Evolutionary conservation across 2,888 invertebrate genomes (phyloP).

Genomic region (Andrena camellia): DNA sequence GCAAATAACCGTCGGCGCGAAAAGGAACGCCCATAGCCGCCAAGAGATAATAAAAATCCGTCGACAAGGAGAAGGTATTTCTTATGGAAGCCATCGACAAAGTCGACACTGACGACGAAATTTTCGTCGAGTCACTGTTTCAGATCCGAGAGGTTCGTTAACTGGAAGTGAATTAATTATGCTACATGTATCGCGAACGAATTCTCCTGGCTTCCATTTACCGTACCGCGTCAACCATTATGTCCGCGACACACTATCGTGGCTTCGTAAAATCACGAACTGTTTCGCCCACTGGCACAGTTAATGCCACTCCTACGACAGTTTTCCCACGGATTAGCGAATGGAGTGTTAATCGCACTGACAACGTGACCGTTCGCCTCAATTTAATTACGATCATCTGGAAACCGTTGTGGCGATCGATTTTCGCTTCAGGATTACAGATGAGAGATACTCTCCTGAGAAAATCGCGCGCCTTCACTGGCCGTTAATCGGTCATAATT

Average conservation of each 20-base stretch:
- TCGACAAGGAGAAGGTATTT: too few relatives aligned
- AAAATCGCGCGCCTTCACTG: background rate
- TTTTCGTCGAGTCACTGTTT: background rate
- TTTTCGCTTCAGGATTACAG: background rate
- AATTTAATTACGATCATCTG: constrained; percentile 13
- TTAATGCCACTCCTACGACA: background rate
- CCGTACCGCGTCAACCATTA: background rate
- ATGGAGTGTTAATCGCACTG: constrained; percentile 36
- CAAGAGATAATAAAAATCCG: too few relatives aligned
- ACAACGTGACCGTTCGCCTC: constrained; percentile 12
- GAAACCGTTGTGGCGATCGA: constrained; percentile 14
- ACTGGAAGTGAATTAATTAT: constrained; percentile 33
- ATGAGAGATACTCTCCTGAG: background rate
- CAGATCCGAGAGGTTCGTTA: constrained; percentile 23
- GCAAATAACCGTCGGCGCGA: background rate
- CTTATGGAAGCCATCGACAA: too few relatives aligned
- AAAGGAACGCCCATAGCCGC: background rate
- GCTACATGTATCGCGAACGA: background rate
- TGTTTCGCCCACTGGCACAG: constrained; percentile 9
- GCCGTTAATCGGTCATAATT: constrained; percentile 23
- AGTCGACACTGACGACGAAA: too few relatives aligned
- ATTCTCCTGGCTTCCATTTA: too few relatives aligned
- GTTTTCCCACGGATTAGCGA: constrained; percentile 11
- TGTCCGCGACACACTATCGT: background rate
- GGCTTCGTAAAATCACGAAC: constrained; percentile 26